These are phyloP conservation scores for Margaritifera margaritifera DNA, from an alignment of 2,888 invertebrate species.

Conservation along the genomic window DNA sequence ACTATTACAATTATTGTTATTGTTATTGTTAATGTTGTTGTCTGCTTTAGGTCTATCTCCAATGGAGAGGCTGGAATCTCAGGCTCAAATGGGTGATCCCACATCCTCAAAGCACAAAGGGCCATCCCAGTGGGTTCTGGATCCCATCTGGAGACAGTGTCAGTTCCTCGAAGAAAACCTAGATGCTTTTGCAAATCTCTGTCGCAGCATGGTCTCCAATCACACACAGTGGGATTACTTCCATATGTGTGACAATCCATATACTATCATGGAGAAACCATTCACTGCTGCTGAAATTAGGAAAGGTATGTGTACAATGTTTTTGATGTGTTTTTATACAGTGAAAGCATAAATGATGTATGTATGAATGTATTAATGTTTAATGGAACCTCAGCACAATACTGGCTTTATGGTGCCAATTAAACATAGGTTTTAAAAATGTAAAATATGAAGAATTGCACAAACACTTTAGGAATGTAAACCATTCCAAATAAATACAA, in stretches of 20 bases:
- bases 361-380: too few species aligned
- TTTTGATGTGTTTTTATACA: too few species aligned
- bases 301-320: slow-evolving; percentile 15
- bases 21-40: background rate
- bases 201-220: slow-evolving; percentile 60
- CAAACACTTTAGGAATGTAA: too few species aligned
- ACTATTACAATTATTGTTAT: background rate
- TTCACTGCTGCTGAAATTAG: slow-evolving; percentile 18
- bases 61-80: slow-evolving; percentile 62
- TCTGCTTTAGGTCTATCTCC: slow-evolving; percentile 56
- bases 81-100: slow-evolving; percentile 44
- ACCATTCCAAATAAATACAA: too few species aligned
- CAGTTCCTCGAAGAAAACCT: slow-evolving; percentile 66
- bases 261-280: slow-evolving; percentile 45
- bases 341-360: too few species aligned
- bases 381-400: too few species aligned
- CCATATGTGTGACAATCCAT: slow-evolving; percentile 53
- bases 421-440: too few species aligned
- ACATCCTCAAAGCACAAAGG: slow-evolving; percentile 41
- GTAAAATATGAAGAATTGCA: too few species aligned
- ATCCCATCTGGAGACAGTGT: slow-evolving; percentile 65
- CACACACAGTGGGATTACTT: slow-evolving; percentile 65
- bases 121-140: slow-evolving; percentile 62
- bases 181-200: slow-evolving; percentile 53
- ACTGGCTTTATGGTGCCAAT: too few species aligned